phyloP scores from a whole-genome alignment of 2,888 invertebrate genomes.

The Lysandra bellargus region DNA sequence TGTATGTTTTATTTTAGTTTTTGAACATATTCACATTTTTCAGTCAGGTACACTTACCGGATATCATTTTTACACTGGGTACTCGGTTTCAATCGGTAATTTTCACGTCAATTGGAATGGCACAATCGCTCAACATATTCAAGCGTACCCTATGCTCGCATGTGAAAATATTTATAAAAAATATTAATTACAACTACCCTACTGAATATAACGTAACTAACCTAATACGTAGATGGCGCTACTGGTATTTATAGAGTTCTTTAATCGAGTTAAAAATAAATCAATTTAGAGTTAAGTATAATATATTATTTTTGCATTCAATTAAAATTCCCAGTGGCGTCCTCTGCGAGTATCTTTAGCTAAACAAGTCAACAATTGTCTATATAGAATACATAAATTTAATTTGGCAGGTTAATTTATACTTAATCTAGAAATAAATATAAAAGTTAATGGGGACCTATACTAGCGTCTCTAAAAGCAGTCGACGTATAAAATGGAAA shows the following conservation, averaged over 20 bases:
- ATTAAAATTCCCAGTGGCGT: conserved; percentile 4
- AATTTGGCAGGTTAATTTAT: conserved; percentile 16
- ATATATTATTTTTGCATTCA: no score
- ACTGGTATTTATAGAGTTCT: not conserved
- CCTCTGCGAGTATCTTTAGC: conserved; percentile 28
- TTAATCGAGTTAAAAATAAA: not conserved
- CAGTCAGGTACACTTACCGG: conserved; percentile 67
- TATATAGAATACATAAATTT: conserved; percentile 25
- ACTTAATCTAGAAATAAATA: not conserved
- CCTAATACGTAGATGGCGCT: conserved; percentile 3
- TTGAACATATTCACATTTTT: conserved; percentile 66
- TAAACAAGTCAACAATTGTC: conserved; percentile 32
- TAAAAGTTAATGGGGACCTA: not conserved
- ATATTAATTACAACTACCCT: conserved; percentile 1
- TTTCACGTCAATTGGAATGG: conserved; percentile 29
- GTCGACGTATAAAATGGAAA: conserved; percentile 3
- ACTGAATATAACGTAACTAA: conserved; percentile 11
- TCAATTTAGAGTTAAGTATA: not conserved
- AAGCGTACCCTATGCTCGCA: conserved; percentile 43
- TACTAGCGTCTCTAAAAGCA: conserved; percentile 18
- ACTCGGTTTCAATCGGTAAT: not conserved
- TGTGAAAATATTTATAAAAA: conserved; percentile 27
- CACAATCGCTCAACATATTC: conserved; percentile 34
- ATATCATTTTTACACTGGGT: conserved; percentile 28
- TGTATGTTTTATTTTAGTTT: conserved; percentile 58